Evolutionary conservation across 2,888 invertebrate species (phyloP), one percentile per base, ranked within the genome.

Genomic region (Drosophila villosipedis): DNA sequence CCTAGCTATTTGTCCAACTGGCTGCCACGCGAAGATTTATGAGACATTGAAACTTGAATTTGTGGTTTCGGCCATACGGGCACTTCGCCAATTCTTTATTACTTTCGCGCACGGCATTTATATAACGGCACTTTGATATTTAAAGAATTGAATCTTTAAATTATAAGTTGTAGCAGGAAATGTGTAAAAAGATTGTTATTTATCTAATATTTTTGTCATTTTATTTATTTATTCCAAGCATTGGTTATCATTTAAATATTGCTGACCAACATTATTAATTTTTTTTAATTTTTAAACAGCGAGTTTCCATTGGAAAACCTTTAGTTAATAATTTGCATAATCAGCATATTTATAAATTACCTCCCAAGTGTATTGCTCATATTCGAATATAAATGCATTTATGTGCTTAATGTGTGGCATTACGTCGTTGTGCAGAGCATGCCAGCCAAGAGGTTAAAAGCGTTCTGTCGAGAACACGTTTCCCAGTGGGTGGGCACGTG

Each of bases 21-120:
- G 61, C 67, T 37, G 30, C 41, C n/a, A 25, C 47, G 50, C 35
- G 9, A 68, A 70, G 89, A 90, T 90, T 90, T 80, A 85, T 84
- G 71, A 52, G 86, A 73, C 83, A 73, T 72, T 84, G 76, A 59
- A 66, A 82, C 89, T 71, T 84, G 71, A 88, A 73, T 74, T 71
- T 76, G 79, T 62, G 66, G 70, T 39, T 68, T 52, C 49, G 41
- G 43, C n/a, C 68, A 74, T 84, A 82, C 85, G 74, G 30, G 14
- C 25, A 58, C 31, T 9, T 31, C 31, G 12, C 12, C 61, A 68
- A 57, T 14, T 37, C 25, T 62, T 59, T 62, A 63, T 54, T 28
- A 54, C 4, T 49, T 14, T 22, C 31, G 22, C 10, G 30, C n/a
- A 14, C 14, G 33, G 5, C 33, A 55, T 74, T 49, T 57, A 70